Base-by-base conservation (phyloP, 2,888 invertebrate species). In the Clusia tigrina region DNA sequence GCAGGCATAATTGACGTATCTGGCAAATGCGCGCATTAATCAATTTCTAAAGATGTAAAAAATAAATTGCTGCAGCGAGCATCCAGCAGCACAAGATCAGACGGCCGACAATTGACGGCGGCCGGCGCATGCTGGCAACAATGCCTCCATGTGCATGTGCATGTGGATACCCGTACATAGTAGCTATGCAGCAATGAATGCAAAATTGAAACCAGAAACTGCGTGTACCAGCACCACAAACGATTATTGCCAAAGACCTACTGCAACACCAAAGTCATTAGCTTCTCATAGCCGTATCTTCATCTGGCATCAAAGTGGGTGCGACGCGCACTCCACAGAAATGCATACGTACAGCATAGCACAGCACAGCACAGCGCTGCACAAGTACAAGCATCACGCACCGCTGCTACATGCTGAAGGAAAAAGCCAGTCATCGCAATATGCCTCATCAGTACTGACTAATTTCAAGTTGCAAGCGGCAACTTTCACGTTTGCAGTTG, bases 11-110 rank as follows among this genome's bases (percentile, higher is more conserved):
- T 64, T 65, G 62, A 51, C 59, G 48, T 54, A 63, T 66, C 48
- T 59, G 60, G 59, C 66, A 67, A 64, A 67, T 64, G 61, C 58
- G 56, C 53, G 42, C 62, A 64, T 66, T 63, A 59, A 62, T 66
- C 62, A 56, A 23, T n/a, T 22, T 23, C 23, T 52, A 52, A 52
- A 23, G 24, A 23, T 52, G 52, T 23, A 52, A 52, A 42, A 3
- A 5, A 17, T n/a, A 42, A 42, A 10, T 15, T 42, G n/a, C n/a
- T 32, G 32, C 32, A 32, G 32, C 32, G 32, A 32, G n/a, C n/a
- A n/a, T n/a, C n/a, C n/a, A n/a, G n/a, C n/a, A n/a, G n/a, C n/a
- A n/a, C n/a, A n/a, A n/a, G n/a, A n/a, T n/a, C n/a, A n/a, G n/a
- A n/a, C n/a, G n/a, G n/a, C n/a, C n/a, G n/a, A n/a, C n/a, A n/a